Evolutionary conservation across 2,888 invertebrate genomes (phyloP).

Genomic region (Blera fallax): DNA sequence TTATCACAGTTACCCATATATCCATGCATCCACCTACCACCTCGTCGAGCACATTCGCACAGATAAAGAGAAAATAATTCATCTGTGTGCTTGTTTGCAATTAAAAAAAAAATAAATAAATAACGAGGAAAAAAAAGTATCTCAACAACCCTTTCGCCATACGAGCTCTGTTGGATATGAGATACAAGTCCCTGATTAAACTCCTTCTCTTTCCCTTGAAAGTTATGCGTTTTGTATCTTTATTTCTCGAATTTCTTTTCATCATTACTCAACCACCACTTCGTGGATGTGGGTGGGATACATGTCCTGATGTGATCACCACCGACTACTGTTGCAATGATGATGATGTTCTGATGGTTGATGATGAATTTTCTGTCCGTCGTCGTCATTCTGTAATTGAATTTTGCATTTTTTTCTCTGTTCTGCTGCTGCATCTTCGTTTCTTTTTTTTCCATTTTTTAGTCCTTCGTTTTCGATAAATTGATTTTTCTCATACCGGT

Average conservation of each 20-base stretch:
- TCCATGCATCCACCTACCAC: not conserved
- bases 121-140: not conserved
- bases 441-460: not conserved
- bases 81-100: constrained; percentile 30
- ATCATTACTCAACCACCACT: constrained; percentile 26
- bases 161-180: constrained; percentile 3
- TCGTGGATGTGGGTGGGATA: not conserved
- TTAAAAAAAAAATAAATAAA: constrained; percentile 10
- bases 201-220: not conserved
- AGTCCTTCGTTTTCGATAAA: constrained; percentile 50
- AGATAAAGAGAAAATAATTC: constrained; percentile 24
- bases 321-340: not conserved
- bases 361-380: constrained; percentile 50
- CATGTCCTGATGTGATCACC: not conserved
- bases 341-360: constrained; percentile 54
- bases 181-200: constrained; percentile 4
- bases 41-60: not conserved
- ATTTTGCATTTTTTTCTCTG: constrained; percentile 34
- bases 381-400: constrained; percentile 55
- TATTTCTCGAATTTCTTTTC: constrained; percentile 38
- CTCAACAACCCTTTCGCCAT: not conserved
- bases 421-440: no score
- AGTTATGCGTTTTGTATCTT: constrained; percentile 14
- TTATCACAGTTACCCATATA: not conserved
- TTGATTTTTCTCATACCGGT: constrained; percentile 39